Conservation (phyloP, 2,888 invertebrate genomes). For the Nomada hirtipes region DNA sequence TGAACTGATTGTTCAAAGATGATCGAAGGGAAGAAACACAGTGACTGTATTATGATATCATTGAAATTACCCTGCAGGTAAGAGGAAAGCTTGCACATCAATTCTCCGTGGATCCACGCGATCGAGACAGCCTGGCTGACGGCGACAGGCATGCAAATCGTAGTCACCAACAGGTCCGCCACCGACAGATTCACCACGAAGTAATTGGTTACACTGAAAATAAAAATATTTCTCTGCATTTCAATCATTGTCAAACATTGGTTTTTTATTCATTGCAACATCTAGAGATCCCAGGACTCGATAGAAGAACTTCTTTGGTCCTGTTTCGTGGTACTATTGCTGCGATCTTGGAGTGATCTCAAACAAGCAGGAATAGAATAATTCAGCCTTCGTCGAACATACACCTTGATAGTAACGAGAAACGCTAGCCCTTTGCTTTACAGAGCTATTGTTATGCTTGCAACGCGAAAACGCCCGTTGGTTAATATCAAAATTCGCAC, state of each 20-base stretch:
- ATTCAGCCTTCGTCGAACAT: background rate
- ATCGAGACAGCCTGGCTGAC: constrained; percentile 89
- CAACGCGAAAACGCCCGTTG: constrained; percentile 12
- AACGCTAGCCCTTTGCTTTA: background rate
- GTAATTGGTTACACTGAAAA: constrained; percentile 90
- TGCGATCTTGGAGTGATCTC: background rate
- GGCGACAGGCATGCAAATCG: constrained; percentile 91
- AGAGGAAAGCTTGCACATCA: constrained; percentile 90
- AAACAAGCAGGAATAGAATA: background rate
- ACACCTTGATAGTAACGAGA: background rate
- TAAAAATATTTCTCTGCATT: background rate
- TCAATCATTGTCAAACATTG: background rate
- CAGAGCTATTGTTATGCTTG: constrained; percentile 5
- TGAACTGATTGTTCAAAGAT: background rate
- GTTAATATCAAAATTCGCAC: constrained; percentile 31
- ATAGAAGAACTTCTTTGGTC: background rate
- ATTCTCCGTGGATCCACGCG: constrained; percentile 90
- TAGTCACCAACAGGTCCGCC: constrained; percentile 90
- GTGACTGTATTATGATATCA: too few relatives aligned
- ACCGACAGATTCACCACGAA: constrained; percentile 91
- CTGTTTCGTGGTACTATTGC: background rate
- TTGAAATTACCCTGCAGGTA: constrained; percentile 89
- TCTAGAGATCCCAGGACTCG: background rate
- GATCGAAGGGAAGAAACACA: too few relatives aligned
- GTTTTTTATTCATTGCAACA: background rate